Base-by-base conservation (phyloP, 2,113 vertebrate genomes). In the Anolis sagrei region DNA sequence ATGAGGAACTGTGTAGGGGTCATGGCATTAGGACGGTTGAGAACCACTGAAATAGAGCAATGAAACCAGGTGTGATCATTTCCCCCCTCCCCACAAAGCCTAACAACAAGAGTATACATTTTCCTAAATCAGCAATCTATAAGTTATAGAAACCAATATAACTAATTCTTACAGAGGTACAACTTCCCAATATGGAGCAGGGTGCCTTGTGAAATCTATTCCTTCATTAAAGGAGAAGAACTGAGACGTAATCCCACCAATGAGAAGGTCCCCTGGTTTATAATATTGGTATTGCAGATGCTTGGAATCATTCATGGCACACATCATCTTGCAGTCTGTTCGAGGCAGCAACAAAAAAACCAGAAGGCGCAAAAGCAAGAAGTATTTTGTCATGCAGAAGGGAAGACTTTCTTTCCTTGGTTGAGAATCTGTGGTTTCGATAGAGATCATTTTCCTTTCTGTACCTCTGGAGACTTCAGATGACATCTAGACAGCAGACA, bases 241-340 rank as follows among this genome's bases (percentile, higher is more conserved):
- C 32, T 74, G 81, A 29, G 81, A 83, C 75, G 72, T 44, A 16
- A 83, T 74, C 2, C 25, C 36, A 62, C 81, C 81, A 64, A 83
- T 64, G 25, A 44, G 21, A 9, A 83, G 19, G 25, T 75, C 34
- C 36, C 81, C 81, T 2, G 81, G 51, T 54, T 75, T 54, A 44
- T 74, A 75, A 64, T 83, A 75, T 5, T 83, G 51, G 36, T 74
- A 54, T 44, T 83, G 16, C 27, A 75, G 18, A 3, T 62, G 54
- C 4, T 62, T 36, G 27, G 81, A 36, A 32, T 83, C 16, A 27
- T 74, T 75, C 54, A 83, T n/a, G 27, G 5, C 13, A 48, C 54
- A 62, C 27, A 21, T 34, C 39, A 0, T 23, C 11, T 36, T 36
- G 11, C 39, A 29, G 1, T 48, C 34, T 7, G 6, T 48, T 62